These are phyloP conservation scores for Acheta domesticus DNA, from an alignment of 2,888 invertebrate genomes.

Conservation along the genomic window DNA sequence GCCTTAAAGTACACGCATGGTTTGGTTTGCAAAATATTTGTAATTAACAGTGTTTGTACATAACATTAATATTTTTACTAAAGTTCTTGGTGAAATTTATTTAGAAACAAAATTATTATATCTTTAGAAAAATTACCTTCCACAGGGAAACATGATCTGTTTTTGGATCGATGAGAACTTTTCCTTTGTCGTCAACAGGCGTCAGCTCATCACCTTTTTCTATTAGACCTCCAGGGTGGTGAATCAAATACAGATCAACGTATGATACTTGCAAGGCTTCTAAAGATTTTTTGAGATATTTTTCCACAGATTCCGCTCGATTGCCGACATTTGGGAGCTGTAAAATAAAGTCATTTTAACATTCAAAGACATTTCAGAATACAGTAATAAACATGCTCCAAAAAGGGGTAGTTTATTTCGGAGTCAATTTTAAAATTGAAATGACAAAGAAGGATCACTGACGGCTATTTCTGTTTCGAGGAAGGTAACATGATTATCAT, in stretches of 20 bases:
- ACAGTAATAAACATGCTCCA: no score
- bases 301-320: conserved; percentile 58
- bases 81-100: neutral
- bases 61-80: no score
- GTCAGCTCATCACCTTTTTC: conserved; percentile 59
- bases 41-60: no score
- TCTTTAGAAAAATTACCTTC: conserved; percentile 55
- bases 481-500: no score
- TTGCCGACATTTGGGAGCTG: conserved; percentile 69
- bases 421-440: neutral
- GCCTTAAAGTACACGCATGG: no score
- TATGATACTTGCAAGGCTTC: conserved; percentile 69
- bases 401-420: no score
- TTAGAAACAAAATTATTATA: neutral
- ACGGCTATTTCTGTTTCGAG: no score
- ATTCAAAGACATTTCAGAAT: no score
- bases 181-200: conserved; percentile 64
- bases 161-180: conserved; percentile 56
- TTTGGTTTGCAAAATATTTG: no score
- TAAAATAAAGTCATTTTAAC: conserved; percentile 38
- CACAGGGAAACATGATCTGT: conserved; percentile 73
- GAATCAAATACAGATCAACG: conserved; percentile 78
- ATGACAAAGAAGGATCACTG: neutral
- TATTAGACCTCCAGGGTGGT: conserved; percentile 68
- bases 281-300: conserved; percentile 64